Conservation (phyloP, 2,888 invertebrate genomes). For the Mongoloraphidia duomilia region DNA sequence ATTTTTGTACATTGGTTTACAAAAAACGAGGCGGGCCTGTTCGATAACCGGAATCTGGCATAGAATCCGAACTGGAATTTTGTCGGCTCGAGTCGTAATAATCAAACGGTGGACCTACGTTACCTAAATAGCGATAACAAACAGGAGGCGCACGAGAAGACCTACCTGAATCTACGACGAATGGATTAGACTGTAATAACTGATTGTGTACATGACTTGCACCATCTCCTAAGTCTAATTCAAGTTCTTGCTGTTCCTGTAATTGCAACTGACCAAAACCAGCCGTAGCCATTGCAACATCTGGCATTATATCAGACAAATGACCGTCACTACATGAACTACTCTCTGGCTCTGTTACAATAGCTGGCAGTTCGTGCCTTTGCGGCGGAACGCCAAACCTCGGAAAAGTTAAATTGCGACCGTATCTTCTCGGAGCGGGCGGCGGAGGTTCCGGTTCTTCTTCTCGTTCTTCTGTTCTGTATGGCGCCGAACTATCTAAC, state of each 20-base stretch:
- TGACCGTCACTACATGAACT: constrained; percentile 53
- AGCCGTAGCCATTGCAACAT: constrained; percentile 83
- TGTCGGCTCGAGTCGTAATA: constrained; percentile 1
- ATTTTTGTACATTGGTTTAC: constrained; percentile 1
- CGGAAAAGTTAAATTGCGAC: constrained; percentile 48
- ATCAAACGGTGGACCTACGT: constrained; percentile 2
- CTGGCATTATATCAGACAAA: constrained; percentile 74
- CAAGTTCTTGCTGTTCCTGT: constrained; percentile 45
- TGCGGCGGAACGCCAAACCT: constrained; percentile 29
- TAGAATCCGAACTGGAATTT: not conserved
- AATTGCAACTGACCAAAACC: constrained; percentile 54
- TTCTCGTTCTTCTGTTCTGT: constrained; percentile 21
- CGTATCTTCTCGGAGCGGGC: constrained; percentile 35
- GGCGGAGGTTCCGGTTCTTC: constrained; percentile 16
- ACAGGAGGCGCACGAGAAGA: not conserved
- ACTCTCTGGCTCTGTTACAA: constrained; percentile 42
- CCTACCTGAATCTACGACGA: not conserved
- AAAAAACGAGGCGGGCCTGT: constrained; percentile 5
- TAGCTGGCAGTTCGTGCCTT: constrained; percentile 45
- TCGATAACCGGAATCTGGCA: constrained; percentile 2
- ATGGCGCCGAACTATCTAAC: constrained; percentile 38
- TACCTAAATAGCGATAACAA: constrained; percentile 6
- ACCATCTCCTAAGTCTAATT: constrained; percentile 76
- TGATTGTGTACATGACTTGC: constrained; percentile 44
- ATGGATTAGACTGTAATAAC: constrained; percentile 2